These are phyloP conservation scores for Thereva nobilitata DNA, from an alignment of 2,888 invertebrate genomes.

Conservation along the genomic window DNA sequence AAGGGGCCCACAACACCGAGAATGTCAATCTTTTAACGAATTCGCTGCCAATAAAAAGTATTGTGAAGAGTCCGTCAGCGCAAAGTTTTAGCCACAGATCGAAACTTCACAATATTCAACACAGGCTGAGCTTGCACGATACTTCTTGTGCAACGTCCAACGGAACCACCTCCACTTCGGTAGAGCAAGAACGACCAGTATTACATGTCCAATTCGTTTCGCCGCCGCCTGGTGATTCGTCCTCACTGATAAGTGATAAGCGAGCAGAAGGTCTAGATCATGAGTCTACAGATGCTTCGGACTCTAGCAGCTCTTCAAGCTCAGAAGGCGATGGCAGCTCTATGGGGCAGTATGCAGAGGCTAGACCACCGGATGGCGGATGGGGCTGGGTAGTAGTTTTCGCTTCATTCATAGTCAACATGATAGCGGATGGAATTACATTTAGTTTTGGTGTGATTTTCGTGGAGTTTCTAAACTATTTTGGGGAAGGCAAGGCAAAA, in stretches of 20 bases:
- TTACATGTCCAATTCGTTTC: slow-evolving; percentile 64
- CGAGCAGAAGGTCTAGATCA: slow-evolving; percentile 5
- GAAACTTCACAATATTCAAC: neutral
- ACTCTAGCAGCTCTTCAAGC: slow-evolving; percentile 57
- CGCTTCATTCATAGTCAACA: slow-evolving; percentile 85
- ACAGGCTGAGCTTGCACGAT: slow-evolving; percentile 25
- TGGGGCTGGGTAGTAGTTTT: slow-evolving; percentile 94
- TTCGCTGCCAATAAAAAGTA: slow-evolving; percentile 43
- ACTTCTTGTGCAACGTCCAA: slow-evolving; percentile 9
- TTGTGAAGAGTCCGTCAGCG: slow-evolving; percentile 46
- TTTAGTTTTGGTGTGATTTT: slow-evolving; percentile 91
- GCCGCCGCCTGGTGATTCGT: slow-evolving; percentile 14
- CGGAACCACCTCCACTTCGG: slow-evolving; percentile 20
- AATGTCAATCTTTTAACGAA: slow-evolving; percentile 14
- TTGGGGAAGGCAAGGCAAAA: slow-evolving; percentile 80
- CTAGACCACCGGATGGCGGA: slow-evolving; percentile 82
- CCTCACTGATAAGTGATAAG: slow-evolving; percentile 18
- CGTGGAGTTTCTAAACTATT: slow-evolving; percentile 82
- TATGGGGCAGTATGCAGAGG: slow-evolving; percentile 67
- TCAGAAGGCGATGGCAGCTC: slow-evolving; percentile 67
- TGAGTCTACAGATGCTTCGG: slow-evolving; percentile 60
- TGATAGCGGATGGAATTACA: slow-evolving; percentile 90
- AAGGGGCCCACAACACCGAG: slow-evolving; percentile 10
- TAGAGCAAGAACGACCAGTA: slow-evolving; percentile 54
- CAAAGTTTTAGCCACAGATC: slow-evolving; percentile 43